Percentiles rank a stretch among this genome's conserved stretches.
phyloP scores from a whole-genome alignment of 2,888 invertebrate genomes.

The Watsonalla cultraria region DNA sequence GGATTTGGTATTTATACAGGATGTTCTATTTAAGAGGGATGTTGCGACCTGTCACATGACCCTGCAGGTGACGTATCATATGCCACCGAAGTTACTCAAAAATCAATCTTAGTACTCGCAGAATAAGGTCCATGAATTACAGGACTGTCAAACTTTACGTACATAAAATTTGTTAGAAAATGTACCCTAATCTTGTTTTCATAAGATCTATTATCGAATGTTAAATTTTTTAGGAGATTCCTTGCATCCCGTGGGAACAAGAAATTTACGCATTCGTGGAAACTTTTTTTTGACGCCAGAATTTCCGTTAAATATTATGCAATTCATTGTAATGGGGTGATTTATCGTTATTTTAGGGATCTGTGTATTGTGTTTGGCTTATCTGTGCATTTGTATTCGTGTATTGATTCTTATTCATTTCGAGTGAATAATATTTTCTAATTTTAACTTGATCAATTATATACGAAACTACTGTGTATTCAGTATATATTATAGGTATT shows the following conservation, averaged over 20 bases:
- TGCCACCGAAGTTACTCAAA: constrained; percentile 24
- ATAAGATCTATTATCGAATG: constrained; percentile 15
- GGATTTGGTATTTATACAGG: constrained; percentile 57
- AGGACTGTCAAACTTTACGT: background rate
- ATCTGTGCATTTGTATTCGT: background rate
- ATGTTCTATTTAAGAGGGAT: constrained; percentile 67
- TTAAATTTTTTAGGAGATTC: constrained; percentile 1
- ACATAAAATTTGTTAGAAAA: constrained; percentile 2
- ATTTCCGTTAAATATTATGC: constrained; percentile 31
- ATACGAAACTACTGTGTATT: too few relatives aligned
- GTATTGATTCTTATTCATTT: background rate
- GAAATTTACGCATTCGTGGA: constrained; percentile 61
- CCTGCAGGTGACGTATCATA: constrained; percentile 63
- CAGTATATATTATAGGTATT: too few relatives aligned
- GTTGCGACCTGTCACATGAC: constrained; percentile 71
- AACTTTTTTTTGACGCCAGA: constrained; percentile 40
- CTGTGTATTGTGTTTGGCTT: background rate
- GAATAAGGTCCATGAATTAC: background rate
- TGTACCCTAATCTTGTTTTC: background rate
- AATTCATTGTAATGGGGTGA: constrained; percentile 7
- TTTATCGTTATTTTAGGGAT: constrained; percentile 20
- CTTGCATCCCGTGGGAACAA: constrained; percentile 60
- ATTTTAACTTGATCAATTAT: too few relatives aligned
- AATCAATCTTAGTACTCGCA: constrained; percentile 13
- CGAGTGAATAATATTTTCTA: background rate